Base-by-base conservation (phyloP, 1,140 invertebrate genomes). In the Maniola jurtina region DNA sequence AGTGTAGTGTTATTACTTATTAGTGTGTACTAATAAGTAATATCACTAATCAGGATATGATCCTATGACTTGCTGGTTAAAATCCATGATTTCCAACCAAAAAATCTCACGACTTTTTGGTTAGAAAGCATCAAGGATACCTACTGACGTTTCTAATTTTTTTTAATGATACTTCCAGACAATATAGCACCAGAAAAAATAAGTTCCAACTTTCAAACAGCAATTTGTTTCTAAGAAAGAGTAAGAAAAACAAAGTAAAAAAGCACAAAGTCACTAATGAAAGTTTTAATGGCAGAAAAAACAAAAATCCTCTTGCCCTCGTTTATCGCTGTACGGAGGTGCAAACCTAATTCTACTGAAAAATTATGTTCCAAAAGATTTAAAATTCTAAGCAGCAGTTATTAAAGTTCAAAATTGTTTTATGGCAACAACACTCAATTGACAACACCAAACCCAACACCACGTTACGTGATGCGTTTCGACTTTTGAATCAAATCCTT, bases 211-310 rank as follows among this genome's bases (percentile, higher is more conserved):
- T 45, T 45, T 45, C 42, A 45, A 45, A 45, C 13, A 45, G 42
- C 42, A 45, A 45, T 45, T 45, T 45, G 42, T 45, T 45, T 45
- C 10, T 45, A 45, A 13, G 13, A 13, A 45, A 45, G 13, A 40
- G 38, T 11, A 45, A 45, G 42, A 13, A 45, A 45, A 45, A 45
- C 13, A 45, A 45, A 45, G 13, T 45, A 13, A 45, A 40, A 40
- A 40, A 45, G 42, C 42, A 45, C 42, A 45, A 45, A 45, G 42
- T 45, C 42, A 45, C 42, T 45, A 45, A 45, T 45, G 42, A 45
- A 45, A 45, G 42, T 45, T 45, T 45, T 45, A 45, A 45, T 45
- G 42, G 42, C 42, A 13, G 42, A n/a, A 45, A 45, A 45, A 45
- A 45, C 42, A 45, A 45, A 45, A 45, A 45, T 13, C 42, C 13